These are phyloP conservation scores for Platynereis dumerilii DNA, from an alignment of 2,888 invertebrate genomes.

Conservation along the genomic window DNA sequence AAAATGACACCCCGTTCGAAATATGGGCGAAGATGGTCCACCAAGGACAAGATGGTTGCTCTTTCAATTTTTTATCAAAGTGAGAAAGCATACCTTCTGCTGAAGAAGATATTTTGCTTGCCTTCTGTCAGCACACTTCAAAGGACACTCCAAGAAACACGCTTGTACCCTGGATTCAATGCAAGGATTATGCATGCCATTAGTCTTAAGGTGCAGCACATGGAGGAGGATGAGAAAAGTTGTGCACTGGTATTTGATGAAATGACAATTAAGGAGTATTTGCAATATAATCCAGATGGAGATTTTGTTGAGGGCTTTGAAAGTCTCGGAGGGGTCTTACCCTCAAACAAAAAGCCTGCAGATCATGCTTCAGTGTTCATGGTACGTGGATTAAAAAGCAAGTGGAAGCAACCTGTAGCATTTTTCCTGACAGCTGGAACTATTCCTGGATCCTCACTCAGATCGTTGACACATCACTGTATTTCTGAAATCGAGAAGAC, in stretches of 20 bases:
- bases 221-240: background rate
- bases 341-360: background rate
- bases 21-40: background rate
- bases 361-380: conserved; percentile 5
- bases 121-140: conserved; percentile 4
- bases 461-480: background rate
- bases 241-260: background rate
- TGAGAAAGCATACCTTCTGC: background rate
- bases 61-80: background rate
- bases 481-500: background rate
- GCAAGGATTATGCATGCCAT: background rate
- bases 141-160: background rate
- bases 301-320: conserved; percentile 1
- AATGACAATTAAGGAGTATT: background rate
- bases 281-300: conserved; percentile 1
- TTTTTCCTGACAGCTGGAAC: background rate
- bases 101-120: background rate
- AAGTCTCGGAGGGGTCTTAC: background rate
- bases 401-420: background rate
- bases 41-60: background rate
- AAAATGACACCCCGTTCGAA: background rate
- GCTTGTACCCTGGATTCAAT: conserved; percentile 4
- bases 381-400: background rate
- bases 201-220: background rate
- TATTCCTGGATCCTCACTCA: background rate